Percentiles rank a stretch among this genome's conserved stretches.
phyloP scores from a whole-genome alignment of 2,113 vertebrate species.

The Sciurus niger region DNA sequence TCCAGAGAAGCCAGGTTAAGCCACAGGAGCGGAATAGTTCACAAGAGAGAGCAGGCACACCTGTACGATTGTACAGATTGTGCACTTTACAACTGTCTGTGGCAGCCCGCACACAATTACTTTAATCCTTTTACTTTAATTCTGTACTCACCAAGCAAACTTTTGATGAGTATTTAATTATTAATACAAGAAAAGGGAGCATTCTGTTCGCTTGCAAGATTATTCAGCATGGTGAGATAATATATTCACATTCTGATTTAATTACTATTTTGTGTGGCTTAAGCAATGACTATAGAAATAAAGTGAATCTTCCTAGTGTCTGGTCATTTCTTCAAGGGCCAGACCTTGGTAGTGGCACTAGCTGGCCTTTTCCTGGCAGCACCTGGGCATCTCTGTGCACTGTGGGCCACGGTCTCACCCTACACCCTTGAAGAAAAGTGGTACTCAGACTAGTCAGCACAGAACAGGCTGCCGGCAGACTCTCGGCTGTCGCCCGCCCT shows the following conservation, averaged over 20 bases:
- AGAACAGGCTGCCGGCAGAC: background rate
- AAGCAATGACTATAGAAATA: background rate
- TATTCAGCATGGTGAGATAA: background rate
- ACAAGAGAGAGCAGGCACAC: background rate
- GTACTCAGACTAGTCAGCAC: background rate
- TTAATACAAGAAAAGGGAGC: background rate
- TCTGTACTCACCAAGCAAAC: background rate
- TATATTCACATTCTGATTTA: background rate
- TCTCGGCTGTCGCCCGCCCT: background rate
- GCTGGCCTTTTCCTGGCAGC: background rate
- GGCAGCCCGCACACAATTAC: too few species aligned
- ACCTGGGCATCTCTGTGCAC: background rate
- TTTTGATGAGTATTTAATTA: constrained; percentile 10
- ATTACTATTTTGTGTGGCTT: background rate
- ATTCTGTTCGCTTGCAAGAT: constrained; percentile 7
- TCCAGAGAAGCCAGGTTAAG: background rate
- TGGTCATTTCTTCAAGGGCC: background rate
- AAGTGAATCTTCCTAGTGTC: background rate
- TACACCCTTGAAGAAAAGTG: background rate
- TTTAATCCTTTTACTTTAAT: background rate
- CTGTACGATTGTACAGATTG: background rate
- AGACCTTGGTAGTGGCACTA: background rate
- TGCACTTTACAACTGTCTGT: background rate
- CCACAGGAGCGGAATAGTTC: background rate
- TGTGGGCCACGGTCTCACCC: background rate